Conservation (phyloP, 2,113 vertebrate species). For the Dissostichus mawsoni region DNA sequence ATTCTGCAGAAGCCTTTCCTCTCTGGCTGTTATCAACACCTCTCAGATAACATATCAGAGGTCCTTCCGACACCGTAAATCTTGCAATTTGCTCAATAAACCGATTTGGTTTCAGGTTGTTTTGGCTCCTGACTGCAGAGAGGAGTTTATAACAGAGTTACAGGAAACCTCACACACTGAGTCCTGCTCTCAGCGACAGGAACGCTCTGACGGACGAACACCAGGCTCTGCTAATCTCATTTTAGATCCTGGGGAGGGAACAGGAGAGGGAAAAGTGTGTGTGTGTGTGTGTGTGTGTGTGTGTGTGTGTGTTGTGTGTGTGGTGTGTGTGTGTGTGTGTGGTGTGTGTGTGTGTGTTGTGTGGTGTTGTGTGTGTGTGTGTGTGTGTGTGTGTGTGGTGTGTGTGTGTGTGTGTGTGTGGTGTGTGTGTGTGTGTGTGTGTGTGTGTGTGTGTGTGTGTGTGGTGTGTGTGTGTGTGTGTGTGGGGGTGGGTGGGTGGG, state of each 20-base stretch:
- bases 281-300: no score
- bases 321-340: no score
- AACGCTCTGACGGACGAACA: slow-evolving; percentile 29
- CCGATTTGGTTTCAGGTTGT: neutral
- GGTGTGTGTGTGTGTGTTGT: no score
- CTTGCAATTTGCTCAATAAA: neutral
- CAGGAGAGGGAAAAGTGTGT: neutral
- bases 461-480: no score
- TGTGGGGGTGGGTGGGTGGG: no score
- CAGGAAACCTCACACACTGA: slow-evolving; percentile 14
- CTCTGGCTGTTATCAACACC: neutral
- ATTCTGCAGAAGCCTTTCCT: neutral
- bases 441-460: no score
- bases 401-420: no score
- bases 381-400: no score
- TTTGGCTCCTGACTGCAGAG: slow-evolving; percentile 5
- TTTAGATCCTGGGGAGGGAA: neutral
- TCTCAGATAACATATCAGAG: neutral
- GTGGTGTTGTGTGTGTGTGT: no score
- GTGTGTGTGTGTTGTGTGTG: no score
- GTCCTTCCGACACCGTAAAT: neutral
- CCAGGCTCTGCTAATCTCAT: slow-evolving; percentile 19
- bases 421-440: no score
- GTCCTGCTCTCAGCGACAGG: neutral
- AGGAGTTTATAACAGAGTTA: slow-evolving; percentile 38